Evolutionary conservation across 2,888 invertebrate species (phyloP).

Genomic region (Gasteruption jaculator): DNA sequence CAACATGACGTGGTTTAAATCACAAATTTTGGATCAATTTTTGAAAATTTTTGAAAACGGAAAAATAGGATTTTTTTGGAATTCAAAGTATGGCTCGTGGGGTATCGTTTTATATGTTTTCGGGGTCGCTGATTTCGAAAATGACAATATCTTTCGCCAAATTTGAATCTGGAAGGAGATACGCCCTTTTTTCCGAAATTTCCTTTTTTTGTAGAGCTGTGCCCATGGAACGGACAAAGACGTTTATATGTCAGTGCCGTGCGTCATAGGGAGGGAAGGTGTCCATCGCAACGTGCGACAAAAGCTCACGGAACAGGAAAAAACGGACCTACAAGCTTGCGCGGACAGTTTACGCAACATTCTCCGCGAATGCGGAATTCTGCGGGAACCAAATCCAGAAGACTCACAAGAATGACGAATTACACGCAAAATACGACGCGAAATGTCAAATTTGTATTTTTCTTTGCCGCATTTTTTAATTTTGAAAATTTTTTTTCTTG

Average conservation of each 20-base stretch:
- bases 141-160: too few relatives aligned
- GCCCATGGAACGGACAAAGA: slow-evolving; percentile 57
- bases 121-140: too few relatives aligned
- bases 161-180: too few relatives aligned
- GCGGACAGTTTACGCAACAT: slow-evolving; percentile 38
- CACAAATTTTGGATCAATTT: too few relatives aligned
- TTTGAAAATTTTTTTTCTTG: slow-evolving; percentile 5
- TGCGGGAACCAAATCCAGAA: slow-evolving; percentile 28
- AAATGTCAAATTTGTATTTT: slow-evolving; percentile 3
- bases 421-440: background rate
- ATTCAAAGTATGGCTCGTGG: too few relatives aligned
- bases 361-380: slow-evolving; percentile 40
- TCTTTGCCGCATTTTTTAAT: slow-evolving; percentile 1
- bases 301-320: slow-evolving; percentile 48
- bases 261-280: slow-evolving; percentile 52
- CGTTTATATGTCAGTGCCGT: slow-evolving; percentile 59
- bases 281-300: slow-evolving; percentile 54
- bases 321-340: slow-evolving; percentile 36
- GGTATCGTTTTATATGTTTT: too few relatives aligned
- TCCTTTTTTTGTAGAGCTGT: slow-evolving; percentile 33
- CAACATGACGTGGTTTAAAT: too few relatives aligned
- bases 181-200: too few relatives aligned
- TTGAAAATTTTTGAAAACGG: too few relatives aligned
- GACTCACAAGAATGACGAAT: background rate
- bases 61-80: too few relatives aligned